Evolutionary conservation across 92 coral and sea anemone genomes (phyloP).

Genomic region (Hydrozoanthus gracilis): DNA sequence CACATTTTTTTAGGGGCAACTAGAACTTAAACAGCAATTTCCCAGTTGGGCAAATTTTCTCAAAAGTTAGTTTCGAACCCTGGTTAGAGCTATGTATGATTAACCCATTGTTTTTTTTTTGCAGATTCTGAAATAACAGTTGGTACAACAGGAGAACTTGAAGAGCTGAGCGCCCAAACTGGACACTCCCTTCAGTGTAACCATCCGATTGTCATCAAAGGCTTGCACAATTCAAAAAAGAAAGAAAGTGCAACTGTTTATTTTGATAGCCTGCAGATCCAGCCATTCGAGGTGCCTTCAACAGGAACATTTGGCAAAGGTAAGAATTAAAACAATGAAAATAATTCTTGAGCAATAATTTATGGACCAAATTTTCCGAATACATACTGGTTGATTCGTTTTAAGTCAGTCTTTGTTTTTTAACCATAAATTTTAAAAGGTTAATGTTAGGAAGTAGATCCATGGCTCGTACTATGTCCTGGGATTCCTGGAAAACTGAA

Average conservation of each 20-base stretch:
- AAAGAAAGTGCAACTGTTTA: neutral
- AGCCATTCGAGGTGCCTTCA: slow-evolving; percentile 34
- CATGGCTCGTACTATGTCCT: too few relatives aligned
- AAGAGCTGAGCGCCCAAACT: neutral
- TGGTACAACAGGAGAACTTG: neutral
- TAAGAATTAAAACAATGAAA: neutral
- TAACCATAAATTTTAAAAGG: too few relatives aligned
- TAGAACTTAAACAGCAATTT: too few relatives aligned
- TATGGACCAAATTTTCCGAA: neutral
- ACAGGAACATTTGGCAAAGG: slow-evolving; percentile 36
- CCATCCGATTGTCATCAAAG: neutral
- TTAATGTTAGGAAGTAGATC: too few relatives aligned
- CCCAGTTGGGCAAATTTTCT: too few relatives aligned
- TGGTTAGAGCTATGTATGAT: too few relatives aligned
- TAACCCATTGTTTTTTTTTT: neutral
- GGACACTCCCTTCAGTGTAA: slow-evolving; percentile 17
- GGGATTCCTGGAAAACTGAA: too few relatives aligned
- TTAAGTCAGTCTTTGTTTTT: too few relatives aligned
- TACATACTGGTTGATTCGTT: too few relatives aligned
- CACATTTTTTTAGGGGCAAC: too few relatives aligned
- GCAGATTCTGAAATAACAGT: slow-evolving; percentile 12
- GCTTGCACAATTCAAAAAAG: neutral
- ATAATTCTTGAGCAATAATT: neutral
- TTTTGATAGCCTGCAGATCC: slow-evolving; percentile 24
- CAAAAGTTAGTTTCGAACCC: too few relatives aligned